Base-by-base conservation (phyloP, 2,797 vertebrate species). In the Crotalus adamanteus region DNA sequence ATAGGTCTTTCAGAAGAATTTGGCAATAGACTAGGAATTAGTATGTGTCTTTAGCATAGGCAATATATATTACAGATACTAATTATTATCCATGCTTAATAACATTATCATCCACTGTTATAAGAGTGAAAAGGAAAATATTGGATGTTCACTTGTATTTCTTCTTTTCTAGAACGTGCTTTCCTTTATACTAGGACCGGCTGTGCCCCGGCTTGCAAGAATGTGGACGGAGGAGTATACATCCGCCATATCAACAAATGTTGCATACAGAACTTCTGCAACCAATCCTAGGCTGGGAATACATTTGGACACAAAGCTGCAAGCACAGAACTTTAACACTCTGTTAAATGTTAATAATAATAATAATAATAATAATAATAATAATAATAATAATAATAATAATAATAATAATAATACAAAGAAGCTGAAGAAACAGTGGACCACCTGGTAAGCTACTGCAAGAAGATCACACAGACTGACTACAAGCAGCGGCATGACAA, bases 221-320 rank as follows among this genome's bases (percentile, higher is more conserved):
- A 42, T 0, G 73, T 90, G 56, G 3, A 31, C 2, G 37, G 53
- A 73, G 92, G 89, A 20, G 3, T 3, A 3, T 1, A 6, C 3
- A 28, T 93, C 28, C 61, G 59, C 20, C 92, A 93, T 20, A 6
- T 87, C 85, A 69, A 73, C 89, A 53, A 2, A 37, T 93, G 92
- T 55, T 93, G 92, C 47, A 0, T 51, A 51, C 47, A 51, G 6
- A 7, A 93, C 59, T 12, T 87, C 4, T 93, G 92, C 31, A 93
- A 93, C 9, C 6, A 3, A 47, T 47, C 28, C 25, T 85, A 61
- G 28, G 31, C 22, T 87, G 22, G 26, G 11, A 8, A 22, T 14
- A 53, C 42, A 7, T 37, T 31, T 90, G 89, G n/a, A 26, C 20
- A 3, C 18, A 31, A 51, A 16, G 20, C 42, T 31, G 12, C 22